These are phyloP conservation scores for Aphelocoma californica DNA, from an alignment of 2,797 vertebrate species.

Conservation along the genomic window DNA sequence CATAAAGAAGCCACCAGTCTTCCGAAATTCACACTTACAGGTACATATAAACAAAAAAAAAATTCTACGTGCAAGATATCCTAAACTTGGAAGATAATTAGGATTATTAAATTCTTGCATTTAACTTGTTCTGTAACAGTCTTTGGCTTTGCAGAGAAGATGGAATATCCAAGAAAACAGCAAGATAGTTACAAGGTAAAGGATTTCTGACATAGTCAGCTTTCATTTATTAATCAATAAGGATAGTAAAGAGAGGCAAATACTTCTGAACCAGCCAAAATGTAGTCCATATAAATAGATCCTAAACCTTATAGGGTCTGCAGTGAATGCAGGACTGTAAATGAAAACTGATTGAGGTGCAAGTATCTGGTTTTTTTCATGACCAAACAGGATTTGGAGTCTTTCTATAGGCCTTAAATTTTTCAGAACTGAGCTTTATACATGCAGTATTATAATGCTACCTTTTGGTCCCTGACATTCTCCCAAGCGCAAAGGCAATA, in stretches of 20 bases:
- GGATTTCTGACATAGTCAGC: background rate
- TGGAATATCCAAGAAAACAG: background rate
- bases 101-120: background rate
- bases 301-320: background rate
- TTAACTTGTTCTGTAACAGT: background rate
- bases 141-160: background rate
- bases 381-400: background rate
- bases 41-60: background rate
- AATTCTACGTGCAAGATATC: background rate
- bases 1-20: background rate
- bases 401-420: background rate
- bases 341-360: background rate
- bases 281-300: background rate
- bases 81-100: background rate
- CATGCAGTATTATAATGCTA: background rate
- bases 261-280: background rate
- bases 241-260: background rate
- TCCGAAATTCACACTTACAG: background rate
- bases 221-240: background rate
- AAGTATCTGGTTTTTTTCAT: background rate
- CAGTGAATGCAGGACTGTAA: background rate
- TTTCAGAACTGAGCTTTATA: background rate
- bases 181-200: background rate
- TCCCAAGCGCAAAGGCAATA: background rate
- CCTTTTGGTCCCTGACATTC: background rate